These are phyloP conservation scores for Fragum fragum DNA, from an alignment of 2,888 invertebrate species.

Conservation along the genomic window DNA sequence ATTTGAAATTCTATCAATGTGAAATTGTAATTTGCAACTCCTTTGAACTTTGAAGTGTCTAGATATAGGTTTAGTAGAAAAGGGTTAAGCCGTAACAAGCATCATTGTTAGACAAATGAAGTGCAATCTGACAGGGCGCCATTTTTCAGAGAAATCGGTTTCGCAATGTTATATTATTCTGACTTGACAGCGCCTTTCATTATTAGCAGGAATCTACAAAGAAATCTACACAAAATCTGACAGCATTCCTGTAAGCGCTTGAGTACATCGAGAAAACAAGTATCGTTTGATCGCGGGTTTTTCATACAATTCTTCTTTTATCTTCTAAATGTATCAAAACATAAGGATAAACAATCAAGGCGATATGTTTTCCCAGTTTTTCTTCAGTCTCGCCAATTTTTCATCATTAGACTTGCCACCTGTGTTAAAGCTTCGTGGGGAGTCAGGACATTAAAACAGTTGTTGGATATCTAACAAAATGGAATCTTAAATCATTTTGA, in stretches of 20 bases:
- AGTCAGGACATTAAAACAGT: conserved; percentile 7
- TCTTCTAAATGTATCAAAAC: conserved; percentile 23
- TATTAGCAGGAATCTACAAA: background rate
- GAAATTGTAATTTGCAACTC: too few species aligned
- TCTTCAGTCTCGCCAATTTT: conserved; percentile 27
- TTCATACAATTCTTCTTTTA: conserved; percentile 14
- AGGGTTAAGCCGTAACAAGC: too few species aligned
- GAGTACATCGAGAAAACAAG: conserved; percentile 18
- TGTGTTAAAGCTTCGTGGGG: conserved; percentile 28
- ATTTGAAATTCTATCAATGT: too few species aligned
- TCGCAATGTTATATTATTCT: background rate
- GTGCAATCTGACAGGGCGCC: too few species aligned
- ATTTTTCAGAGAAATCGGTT: too few species aligned
- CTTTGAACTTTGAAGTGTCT: too few species aligned
- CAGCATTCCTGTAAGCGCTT: conserved; percentile 19
- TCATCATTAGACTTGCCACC: conserved; percentile 30
- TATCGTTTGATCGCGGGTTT: conserved; percentile 1
- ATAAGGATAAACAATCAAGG: conserved; percentile 27
- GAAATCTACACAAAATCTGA: conserved; percentile 17
- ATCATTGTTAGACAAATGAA: too few species aligned
- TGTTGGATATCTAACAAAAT: background rate
- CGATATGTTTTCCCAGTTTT: conserved; percentile 22
- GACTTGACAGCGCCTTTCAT: background rate
- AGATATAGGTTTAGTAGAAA: too few species aligned
- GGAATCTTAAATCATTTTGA: too few species aligned